Conservation (phyloP, 2,797 vertebrate genomes). For the Hydrocynus forskahlii region DNA sequence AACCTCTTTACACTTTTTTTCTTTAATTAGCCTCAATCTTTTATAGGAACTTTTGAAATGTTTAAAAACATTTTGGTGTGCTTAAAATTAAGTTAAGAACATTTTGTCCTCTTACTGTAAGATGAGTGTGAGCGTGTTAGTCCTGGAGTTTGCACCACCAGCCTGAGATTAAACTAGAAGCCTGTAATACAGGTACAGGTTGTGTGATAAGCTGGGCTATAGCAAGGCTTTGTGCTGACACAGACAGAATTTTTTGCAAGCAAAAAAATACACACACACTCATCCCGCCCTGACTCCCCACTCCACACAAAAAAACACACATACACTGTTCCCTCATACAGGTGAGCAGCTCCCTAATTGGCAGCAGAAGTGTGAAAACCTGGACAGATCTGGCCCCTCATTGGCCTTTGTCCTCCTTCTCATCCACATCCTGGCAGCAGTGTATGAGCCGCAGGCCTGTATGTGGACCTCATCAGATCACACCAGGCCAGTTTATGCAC, state of each 20-base stretch:
- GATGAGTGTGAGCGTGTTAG: constrained; percentile 23
- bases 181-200: constrained; percentile 40
- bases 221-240: constrained; percentile 48
- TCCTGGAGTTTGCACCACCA: neutral
- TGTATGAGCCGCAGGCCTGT: constrained; percentile 21
- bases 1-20: too few species aligned
- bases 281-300: too few species aligned
- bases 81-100: neutral
- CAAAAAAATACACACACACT: constrained; percentile 1
- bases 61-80: too few species aligned
- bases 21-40: too few species aligned
- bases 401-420: constrained; percentile 26
- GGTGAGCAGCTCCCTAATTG: constrained; percentile 51
- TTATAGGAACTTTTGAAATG: too few species aligned
- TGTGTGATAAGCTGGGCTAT: constrained; percentile 52
- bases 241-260: constrained; percentile 49
- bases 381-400: constrained; percentile 21
- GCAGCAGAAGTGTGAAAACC: constrained; percentile 34
- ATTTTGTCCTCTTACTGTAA: neutral
- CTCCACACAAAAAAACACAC: neutral
- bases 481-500: constrained; percentile 11
- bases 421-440: constrained; percentile 23
- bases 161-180: constrained; percentile 47
- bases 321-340: constrained; percentile 19
- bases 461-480: constrained; percentile 27